Percentiles rank a stretch among this genome's conserved stretches.
These are phyloP conservation scores for Patiria miniata DNA, from an alignment of 35 echinoderm and acorn worm genomes.

Conservation along the genomic window DNA sequence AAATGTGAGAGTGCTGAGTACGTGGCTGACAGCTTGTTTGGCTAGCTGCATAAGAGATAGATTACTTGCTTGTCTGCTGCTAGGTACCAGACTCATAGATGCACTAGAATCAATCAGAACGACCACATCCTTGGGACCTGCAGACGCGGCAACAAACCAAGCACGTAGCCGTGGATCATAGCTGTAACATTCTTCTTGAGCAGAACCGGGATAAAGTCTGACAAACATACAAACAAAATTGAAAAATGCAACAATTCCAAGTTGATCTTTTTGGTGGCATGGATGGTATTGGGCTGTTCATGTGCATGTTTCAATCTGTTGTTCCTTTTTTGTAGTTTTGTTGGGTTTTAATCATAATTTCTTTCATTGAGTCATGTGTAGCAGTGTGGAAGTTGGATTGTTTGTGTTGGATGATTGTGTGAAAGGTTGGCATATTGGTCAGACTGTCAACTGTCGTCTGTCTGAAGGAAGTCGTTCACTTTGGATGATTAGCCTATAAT, in stretches of 20 bases:
- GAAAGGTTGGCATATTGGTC: too few relatives aligned
- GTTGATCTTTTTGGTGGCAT: neutral
- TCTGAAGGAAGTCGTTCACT: too few relatives aligned
- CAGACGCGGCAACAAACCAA: constrained; percentile 27
- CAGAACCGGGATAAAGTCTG: constrained; percentile 29
- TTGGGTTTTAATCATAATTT: too few relatives aligned
- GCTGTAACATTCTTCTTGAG: constrained; percentile 36
- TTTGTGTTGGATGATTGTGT: too few relatives aligned
- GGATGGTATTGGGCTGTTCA: neutral
- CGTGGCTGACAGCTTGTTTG: constrained; percentile 20
- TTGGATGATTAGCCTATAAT: too few relatives aligned
- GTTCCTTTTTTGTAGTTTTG: too few relatives aligned
- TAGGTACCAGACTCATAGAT: constrained; percentile 42
- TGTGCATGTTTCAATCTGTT: neutral
- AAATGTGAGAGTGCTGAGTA: constrained; percentile 42
- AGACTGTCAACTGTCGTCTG: too few relatives aligned
- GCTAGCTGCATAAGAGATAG: constrained; percentile 19
- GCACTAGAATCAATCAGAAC: constrained; percentile 41
- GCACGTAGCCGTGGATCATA: constrained; percentile 32
- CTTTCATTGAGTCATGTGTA: too few relatives aligned
- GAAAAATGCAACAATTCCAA: neutral
- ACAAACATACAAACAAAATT: neutral
- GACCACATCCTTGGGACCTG: constrained; percentile 41
- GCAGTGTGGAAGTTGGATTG: too few relatives aligned
- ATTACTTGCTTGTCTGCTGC: neutral